Base-by-base conservation (phyloP, 2,797 vertebrate species). In the Dicrostonyx torquatus region DNA sequence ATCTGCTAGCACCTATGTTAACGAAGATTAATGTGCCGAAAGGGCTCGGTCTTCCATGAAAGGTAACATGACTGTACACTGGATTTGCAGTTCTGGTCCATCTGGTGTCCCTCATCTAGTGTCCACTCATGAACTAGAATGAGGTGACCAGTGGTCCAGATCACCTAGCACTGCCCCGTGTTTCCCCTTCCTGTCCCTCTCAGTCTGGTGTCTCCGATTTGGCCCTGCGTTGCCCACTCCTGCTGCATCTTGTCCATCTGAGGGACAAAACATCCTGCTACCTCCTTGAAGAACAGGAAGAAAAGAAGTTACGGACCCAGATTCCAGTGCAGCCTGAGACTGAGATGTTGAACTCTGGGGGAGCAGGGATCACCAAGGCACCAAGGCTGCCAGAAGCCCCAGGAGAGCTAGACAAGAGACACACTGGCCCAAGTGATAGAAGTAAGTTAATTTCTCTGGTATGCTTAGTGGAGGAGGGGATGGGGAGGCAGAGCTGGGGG, bases 141-240 rank as follows among this genome's bases (percentile, higher is more conserved):
- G 93, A 94, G 96, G 95, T 89, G 88, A 66, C 82, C 75, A 37
- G 84, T 87, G 91, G 90, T 55, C 85, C 91, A 96, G 89, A 93
- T 97, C 94, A 96, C 97, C 95, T 93, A 96, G 97, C 95, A 96
- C 95, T 96, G 93, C 96, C 95, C 97, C 95, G 6, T 97, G 94
- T 97, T 90, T 97, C 95, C 96, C 97, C 94, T 96, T 97, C 97
- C 96, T 97, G 93, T 96, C 97, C 97, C 97, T 97, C 96, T 96
- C 95, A 97, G 97, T 97, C 97, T 97, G 96, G 89, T 96, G 97
- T 94, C 95, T 91, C 37, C 64, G 96, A 97, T 93, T 91, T 97
- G 97, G 90, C 87, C 85, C 95, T 88, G 89, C 26, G 0, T 95
- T 97, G 84, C 91, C 82, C 86, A 97, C 75, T 96, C 80, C 97